Base-by-base conservation (phyloP, 2,113 vertebrate species). In the Scopus umbretta region DNA sequence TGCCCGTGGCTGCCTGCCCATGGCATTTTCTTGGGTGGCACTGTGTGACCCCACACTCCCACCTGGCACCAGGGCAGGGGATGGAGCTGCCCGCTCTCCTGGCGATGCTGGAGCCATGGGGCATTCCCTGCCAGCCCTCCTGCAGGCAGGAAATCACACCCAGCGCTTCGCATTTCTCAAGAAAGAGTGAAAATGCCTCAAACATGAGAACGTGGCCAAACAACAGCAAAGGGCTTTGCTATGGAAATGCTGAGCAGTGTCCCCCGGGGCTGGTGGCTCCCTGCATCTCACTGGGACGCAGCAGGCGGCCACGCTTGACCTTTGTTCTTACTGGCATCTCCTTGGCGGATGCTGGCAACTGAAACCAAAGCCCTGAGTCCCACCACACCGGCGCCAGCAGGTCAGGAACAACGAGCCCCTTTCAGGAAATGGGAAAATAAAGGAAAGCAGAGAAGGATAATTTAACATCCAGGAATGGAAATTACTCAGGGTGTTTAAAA, bases 381-480 rank as follows among this genome's bases (percentile, higher is more conserved):
- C 65, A 47, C 21, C 5, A 1, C 2, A 2, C 40, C 4, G n/a
- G 52, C 4, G 43, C 76, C 10, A 1, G 55, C 70, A 50, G 78
- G 38, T 67, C 81, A 82, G 81, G 75, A 80, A 55, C 80, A 62
- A 56, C 0, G 10, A 86, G 27, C 19, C 72, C 53, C 63, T 58
- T 50, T 59, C 89, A 89, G 93, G 93, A 95, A 96, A 87, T 5
- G 0, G 26, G 68, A 55, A 58, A 93, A 94, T 78, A 90, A 95
- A 91, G 56, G 68, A 70, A 83, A 86, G 45, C 49, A 53, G 50
- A 40, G 56, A 67, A 90, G 56, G 75, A 84, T 80, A 89, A 92
- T 74, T 94, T 88, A 86, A 93, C 76, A 94, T 84, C 86, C 96
- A 94, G 91, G 95, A 96, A 92, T 92, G 76, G 75, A 95, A 94